Evolutionary conservation across 2,888 invertebrate species (phyloP).

Genomic region (Resseliella maxima): DNA sequence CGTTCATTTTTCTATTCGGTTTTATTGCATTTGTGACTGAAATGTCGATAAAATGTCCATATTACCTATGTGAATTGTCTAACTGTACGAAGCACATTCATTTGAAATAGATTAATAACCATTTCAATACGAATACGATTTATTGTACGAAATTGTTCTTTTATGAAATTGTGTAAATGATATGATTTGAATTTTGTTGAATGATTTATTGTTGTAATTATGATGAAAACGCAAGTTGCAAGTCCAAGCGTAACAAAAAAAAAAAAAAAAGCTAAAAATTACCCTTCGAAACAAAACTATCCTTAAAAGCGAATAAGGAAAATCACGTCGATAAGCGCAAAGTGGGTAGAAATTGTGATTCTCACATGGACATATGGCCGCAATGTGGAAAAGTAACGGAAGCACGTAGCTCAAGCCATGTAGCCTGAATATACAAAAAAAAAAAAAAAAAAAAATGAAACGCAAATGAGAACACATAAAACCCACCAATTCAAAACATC

Average conservation of each 20-base stretch:
- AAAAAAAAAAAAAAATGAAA: slow-evolving; percentile 29
- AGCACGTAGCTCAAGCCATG: neutral
- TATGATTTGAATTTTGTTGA: neutral
- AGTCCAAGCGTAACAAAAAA: neutral
- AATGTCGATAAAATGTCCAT: neutral
- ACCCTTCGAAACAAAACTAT: neutral
- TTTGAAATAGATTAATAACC: neutral
- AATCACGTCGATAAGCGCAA: neutral
- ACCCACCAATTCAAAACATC: neutral
- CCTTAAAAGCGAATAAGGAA: neutral
- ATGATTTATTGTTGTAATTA: neutral
- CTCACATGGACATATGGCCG: neutral
- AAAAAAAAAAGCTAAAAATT: neutral
- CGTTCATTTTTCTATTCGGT: neutral
- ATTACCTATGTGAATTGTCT: neutral
- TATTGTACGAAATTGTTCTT: neutral
- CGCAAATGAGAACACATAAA: slow-evolving; percentile 37
- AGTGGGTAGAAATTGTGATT: neutral
- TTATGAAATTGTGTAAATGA: neutral
- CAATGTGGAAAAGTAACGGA: slow-evolving; percentile 38
- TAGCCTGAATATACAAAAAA: neutral
- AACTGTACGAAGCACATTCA: no score
- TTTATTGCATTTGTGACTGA: neutral
- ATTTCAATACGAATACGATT: neutral
- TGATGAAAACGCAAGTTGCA: neutral